Evolutionary conservation across 2,113 vertebrate genomes (phyloP), one percentile per base, ranked within the genome.

Genomic region (Syrmaticus mikado): DNA sequence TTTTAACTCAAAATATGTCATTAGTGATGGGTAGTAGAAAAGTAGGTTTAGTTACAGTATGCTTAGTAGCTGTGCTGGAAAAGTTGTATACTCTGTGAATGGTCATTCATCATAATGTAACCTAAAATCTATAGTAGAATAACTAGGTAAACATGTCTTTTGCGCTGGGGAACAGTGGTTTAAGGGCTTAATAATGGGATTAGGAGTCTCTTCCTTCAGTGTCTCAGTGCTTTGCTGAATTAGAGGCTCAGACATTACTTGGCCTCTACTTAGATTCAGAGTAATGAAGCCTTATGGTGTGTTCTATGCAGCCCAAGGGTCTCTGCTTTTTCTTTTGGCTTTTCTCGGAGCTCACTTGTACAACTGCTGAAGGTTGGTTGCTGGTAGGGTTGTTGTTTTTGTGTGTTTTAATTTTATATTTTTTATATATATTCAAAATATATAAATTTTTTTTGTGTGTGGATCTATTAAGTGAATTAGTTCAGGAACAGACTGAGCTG

Each of bases 131-230:
- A 25, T 46, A 19, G 50, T 55, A n/a, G 28, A 68, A 48, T 82
- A 64, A 67, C 20, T 61, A 45, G 22, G 70, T 82, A 74, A 91
- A 91, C 64, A 55, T 52, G 15, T 52, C 55, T 50, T 83, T 85
- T 85, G 52, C 52, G 6, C 17, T 90, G 72, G 78, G 27, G 77
- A 93, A 57, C 1, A 2, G 32, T 73, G 89, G 32, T 81, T 94
- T 87, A 87, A 90, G 46, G 61, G 68, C 60, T 94, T 95, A 76
- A 53, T 68, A 70, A 17, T 36, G 32, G 72, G 87, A 88, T 95
- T 89, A 93, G 89, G 27, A 40, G 53, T 90, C 85, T 81, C 57
- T 85, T 85, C 25, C 48, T 5, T 94, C 82, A 75, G 8, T 64
- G 58, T 55, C 77, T 79, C 48, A 3, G 53, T 70, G 67, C 81